Evolutionary conservation across 1,140 invertebrate species (phyloP), one percentile per base, ranked within the genome.

Genomic region (Megalopta genalis): DNA sequence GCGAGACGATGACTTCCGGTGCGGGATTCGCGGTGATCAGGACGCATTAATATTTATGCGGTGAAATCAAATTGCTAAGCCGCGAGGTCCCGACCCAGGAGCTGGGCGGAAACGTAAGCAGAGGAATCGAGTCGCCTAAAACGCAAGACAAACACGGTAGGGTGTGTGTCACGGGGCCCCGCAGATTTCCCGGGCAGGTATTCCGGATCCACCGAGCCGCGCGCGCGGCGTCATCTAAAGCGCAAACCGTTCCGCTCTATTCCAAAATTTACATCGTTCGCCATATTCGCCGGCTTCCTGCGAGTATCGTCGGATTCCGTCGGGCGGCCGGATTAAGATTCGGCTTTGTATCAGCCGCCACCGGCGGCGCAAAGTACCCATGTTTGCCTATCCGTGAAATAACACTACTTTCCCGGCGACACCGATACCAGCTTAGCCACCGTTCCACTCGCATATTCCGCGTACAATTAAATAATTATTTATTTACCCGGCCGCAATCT

Each of bases 1-100:
- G 9, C 9, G 42, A 9, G 42, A 42, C 42, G 42, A 46, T 12
- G 42, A 46, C 42, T 54, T 39, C 2, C 46, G 39, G 25, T 2
- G 72, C 67, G 67, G 59, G 67, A 3, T 5, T 16, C 59, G 25
- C 60, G 70, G 23, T 65, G 83, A 66, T 60, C 73, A 70, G 25
- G 73, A 54, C 59, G 75, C 87, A 90, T 91, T 91, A 91, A 91
- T 91, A 91, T 91, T 90, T 91, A 91, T 91, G 82, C 81, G 79
- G 79, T 1, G 86, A 86, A 90, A 90, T 89, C 87, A 88, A 91
- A 89, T 91, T 87, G 86, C 78, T 84, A 70, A 89, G 62, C 80
- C 60, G 65, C n/a, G 79, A 57, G 73, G 60, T 81, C 84, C 82
- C 82, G 83, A 83, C 87, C 81, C 83, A 81, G 82, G 83, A 82